These are phyloP conservation scores for Suillia variegata DNA, from an alignment of 2,888 invertebrate species.

Conservation along the genomic window DNA sequence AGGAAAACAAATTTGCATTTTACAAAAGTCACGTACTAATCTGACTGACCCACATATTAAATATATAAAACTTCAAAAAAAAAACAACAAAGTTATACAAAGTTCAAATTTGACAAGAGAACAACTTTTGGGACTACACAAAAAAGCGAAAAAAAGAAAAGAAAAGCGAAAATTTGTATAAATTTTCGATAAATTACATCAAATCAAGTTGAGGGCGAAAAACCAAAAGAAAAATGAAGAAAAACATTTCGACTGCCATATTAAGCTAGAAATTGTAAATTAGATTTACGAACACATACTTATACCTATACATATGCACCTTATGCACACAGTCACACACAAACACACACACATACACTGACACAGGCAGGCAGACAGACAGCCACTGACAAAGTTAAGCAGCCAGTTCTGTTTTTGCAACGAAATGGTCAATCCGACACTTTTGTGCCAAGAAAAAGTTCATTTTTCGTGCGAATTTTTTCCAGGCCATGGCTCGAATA, in stretches of 20 bases:
- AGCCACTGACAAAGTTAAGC: neutral
- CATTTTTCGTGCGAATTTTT: neutral
- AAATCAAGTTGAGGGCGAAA: slow-evolving; percentile 39
- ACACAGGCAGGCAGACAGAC: neutral
- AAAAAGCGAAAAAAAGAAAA: slow-evolving; percentile 21
- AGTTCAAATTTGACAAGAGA: too few relatives aligned
- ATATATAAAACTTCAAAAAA: neutral
- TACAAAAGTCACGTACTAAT: too few relatives aligned
- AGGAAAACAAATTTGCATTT: too few relatives aligned
- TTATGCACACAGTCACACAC: neutral
- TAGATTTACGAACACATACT: slow-evolving; percentile 8
- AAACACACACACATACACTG: neutral
- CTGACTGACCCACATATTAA: neutral
- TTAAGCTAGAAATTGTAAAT: slow-evolving; percentile 16
- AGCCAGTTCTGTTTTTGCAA: too few relatives aligned
- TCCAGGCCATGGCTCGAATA: neutral
- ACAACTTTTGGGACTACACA: neutral
- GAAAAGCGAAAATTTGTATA: slow-evolving; percentile 39
- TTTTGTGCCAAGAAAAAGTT: neutral
- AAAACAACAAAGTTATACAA: neutral
- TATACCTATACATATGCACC: neutral
- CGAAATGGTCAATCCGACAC: slow-evolving; percentile 1
- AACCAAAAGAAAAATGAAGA: too few relatives aligned
- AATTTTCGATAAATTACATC: slow-evolving; percentile 41
- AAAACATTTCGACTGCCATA: slow-evolving; percentile 19